Percentiles rank a stretch among this genome's conserved stretches.
These are phyloP conservation scores for Drosophila athabasca DNA, from an alignment of 1,140 invertebrate species.

Conservation along the genomic window DNA sequence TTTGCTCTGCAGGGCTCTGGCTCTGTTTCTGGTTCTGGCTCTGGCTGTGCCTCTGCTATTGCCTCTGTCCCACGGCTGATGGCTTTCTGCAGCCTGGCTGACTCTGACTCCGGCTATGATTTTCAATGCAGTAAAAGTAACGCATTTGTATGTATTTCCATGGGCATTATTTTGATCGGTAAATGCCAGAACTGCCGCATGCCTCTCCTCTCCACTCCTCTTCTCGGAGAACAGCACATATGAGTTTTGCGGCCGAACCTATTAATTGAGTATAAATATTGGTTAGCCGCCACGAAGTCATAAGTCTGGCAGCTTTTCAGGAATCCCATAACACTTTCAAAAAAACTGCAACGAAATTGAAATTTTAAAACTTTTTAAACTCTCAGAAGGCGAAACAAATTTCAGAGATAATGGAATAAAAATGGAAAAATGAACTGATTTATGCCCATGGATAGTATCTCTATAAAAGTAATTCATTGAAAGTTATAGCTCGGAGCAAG, in stretches of 20 bases:
- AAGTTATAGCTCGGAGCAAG: no score
- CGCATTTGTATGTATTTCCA: conserved; percentile 55
- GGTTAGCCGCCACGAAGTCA: conserved; percentile 54
- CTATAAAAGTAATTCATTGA: no score
- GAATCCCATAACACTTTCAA: not conserved
- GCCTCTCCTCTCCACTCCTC: not conserved
- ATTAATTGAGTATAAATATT: conserved; percentile 80
- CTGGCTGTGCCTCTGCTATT: conserved; percentile 15
- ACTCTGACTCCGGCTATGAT: conserved; percentile 37
- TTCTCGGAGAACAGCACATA: conserved; percentile 21
- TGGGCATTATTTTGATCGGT: conserved; percentile 70
- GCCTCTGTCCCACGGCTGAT: conserved; percentile 11
- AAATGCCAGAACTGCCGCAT: conserved; percentile 41
- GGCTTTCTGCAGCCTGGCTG: conserved; percentile 21
- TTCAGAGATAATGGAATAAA: no score
- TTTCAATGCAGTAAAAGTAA: conserved; percentile 46
- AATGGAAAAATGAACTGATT: no score
- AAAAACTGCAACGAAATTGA: no score
- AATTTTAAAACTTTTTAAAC: no score
- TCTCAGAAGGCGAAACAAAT: no score
- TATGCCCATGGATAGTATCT: no score
- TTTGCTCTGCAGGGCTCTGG: conserved; percentile 39
- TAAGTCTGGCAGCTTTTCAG: conserved; percentile 13
- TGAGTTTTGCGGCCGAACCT: conserved; percentile 58
- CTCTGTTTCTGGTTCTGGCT: not conserved